A percentile compares a stretch with the other conserved stretches of the same genome.
phyloP scores from a whole-genome alignment of 2,113 vertebrate species.

The Condylura cristata region DNA sequence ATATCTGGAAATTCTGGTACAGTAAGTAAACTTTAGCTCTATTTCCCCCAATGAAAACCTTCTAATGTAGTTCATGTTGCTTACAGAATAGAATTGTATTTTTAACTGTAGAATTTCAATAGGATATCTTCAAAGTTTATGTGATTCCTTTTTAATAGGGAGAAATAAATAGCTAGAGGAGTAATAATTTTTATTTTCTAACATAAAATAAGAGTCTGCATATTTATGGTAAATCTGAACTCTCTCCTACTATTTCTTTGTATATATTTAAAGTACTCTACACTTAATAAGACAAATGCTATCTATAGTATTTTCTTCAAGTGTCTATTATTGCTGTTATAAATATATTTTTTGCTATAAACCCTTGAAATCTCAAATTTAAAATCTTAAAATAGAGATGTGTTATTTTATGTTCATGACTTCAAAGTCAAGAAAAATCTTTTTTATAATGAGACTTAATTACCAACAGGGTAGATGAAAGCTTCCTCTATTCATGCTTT shows the following conservation, averaged over 20 bases:
- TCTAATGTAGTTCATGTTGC: not conserved
- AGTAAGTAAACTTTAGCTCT: conserved; percentile 88
- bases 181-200: conserved; percentile 32
- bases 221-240: not conserved
- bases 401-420: conserved; percentile 54
- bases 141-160: conserved; percentile 8
- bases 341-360: not conserved
- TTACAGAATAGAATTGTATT: not conserved
- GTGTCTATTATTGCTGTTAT: conserved; percentile 21
- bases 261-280: not conserved
- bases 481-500: conserved; percentile 27
- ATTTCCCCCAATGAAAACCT: not conserved
- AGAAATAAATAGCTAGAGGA: not conserved
- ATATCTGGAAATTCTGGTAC: conserved; percentile 93
- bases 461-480: conserved; percentile 54
- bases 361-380: conserved; percentile 22
- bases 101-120: not conserved
- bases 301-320: not conserved
- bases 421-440: not conserved
- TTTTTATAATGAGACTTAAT: conserved; percentile 54
- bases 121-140: not conserved
- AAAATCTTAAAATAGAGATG: conserved; percentile 44
- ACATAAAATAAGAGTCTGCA: not conserved
- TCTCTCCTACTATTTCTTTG: not conserved
- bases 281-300: not conserved